These are phyloP conservation scores for Danionella cerebrum DNA, from an alignment of 2,113 vertebrate species.

Conservation along the genomic window DNA sequence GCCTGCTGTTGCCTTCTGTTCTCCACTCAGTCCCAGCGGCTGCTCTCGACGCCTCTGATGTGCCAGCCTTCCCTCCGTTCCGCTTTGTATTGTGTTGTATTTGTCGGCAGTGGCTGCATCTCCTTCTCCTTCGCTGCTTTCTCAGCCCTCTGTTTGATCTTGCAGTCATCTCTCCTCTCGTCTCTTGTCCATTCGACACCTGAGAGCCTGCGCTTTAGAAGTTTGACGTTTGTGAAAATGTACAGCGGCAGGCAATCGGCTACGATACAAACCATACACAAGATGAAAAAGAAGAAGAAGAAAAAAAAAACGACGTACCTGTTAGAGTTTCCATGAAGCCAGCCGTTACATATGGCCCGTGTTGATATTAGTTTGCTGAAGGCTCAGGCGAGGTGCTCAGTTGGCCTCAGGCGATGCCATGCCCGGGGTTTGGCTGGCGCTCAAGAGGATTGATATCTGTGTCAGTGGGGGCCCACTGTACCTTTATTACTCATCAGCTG, in stretches of 20 bases:
- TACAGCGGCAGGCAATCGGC: conserved; percentile 61
- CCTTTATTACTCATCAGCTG: conserved; percentile 59
- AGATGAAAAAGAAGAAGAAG: conserved; percentile 46
- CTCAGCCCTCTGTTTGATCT: conserved; percentile 63
- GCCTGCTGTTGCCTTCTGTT: conserved; percentile 65
- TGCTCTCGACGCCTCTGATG: conserved; percentile 59
- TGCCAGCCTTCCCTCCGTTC: conserved; percentile 48
- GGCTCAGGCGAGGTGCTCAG: conserved; percentile 37
- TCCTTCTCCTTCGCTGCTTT: conserved; percentile 28
- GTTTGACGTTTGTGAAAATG: conserved; percentile 64
- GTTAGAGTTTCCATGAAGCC: conserved; percentile 37
- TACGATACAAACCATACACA: conserved; percentile 59
- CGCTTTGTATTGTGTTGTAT: conserved; percentile 56
- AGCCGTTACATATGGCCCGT: not conserved
- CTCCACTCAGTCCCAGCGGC: conserved; percentile 52
- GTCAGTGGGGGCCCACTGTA: conserved; percentile 44
- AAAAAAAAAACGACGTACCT: conserved; percentile 53
- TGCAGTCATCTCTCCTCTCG: conserved; percentile 56
- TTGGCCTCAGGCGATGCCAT: conserved; percentile 29
- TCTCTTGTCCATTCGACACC: conserved; percentile 57
- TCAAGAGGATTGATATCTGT: conserved; percentile 46
- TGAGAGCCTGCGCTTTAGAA: conserved; percentile 50
- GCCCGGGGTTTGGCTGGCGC: conserved; percentile 33
- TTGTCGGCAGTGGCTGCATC: conserved; percentile 57
- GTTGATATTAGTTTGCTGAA: conserved; percentile 35